These are phyloP conservation scores for Netelia virgata DNA, from an alignment of 2,888 invertebrate species.

Conservation along the genomic window DNA sequence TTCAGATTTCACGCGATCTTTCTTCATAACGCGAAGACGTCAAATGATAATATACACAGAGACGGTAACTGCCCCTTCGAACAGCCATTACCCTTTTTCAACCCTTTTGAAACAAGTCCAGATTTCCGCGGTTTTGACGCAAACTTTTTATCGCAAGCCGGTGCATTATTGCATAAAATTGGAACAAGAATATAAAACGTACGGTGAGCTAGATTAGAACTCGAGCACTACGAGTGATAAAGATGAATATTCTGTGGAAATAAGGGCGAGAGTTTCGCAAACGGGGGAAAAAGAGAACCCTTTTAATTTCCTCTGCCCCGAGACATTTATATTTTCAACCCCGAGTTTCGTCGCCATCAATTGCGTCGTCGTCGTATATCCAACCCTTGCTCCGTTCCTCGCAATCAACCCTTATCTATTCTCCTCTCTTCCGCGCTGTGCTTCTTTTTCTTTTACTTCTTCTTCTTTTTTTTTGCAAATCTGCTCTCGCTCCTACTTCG, in stretches of 20 bases:
- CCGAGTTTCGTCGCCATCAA: slow-evolving; percentile 77
- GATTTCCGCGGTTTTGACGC: not conserved
- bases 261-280: slow-evolving; percentile 44
- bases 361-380: slow-evolving; percentile 65
- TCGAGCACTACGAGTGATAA: not conserved
- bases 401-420: slow-evolving; percentile 78
- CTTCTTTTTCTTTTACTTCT: slow-evolving; percentile 59
- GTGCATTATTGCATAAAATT: not conserved
- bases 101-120: no score
- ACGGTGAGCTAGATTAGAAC: not conserved
- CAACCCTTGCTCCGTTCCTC: slow-evolving; percentile 24
- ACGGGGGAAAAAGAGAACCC: slow-evolving; percentile 69
- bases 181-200: not conserved
- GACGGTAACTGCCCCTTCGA: not conserved
- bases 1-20: slow-evolving; percentile 10
- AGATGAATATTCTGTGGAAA: slow-evolving; percentile 17
- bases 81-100: not conserved
- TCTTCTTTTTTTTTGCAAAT: slow-evolving; percentile 28
- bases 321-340: slow-evolving; percentile 77
- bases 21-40: slow-evolving; percentile 7
- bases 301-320: slow-evolving; percentile 75
- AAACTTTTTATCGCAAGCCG: not conserved
- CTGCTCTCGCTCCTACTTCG: slow-evolving; percentile 45
- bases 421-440: not conserved
- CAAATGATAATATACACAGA: slow-evolving; percentile 1